Conservation (phyloP, 1,140 invertebrate genomes). For the Diprion similis region DNA sequence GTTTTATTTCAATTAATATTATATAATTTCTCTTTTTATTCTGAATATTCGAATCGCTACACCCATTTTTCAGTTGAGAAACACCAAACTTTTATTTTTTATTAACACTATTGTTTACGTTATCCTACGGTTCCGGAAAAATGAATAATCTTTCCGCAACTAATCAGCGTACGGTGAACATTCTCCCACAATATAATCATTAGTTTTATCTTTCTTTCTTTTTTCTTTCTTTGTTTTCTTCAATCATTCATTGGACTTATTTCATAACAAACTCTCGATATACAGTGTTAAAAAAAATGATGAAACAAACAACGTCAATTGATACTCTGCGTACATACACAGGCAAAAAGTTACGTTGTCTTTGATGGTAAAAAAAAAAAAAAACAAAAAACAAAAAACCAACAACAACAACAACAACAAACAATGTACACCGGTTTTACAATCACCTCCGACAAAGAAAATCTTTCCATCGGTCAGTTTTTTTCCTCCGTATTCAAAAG, state of each 20-base stretch:
- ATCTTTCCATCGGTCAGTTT: too few species aligned
- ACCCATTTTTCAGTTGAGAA: conserved; percentile 38
- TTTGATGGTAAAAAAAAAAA: too few species aligned
- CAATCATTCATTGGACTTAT: conserved; percentile 53
- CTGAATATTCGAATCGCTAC: not conserved
- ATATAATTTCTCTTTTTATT: not conserved
- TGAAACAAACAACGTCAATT: too few species aligned
- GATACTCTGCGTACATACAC: too few species aligned
- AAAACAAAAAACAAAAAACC: too few species aligned
- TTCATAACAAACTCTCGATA: conserved; percentile 48
- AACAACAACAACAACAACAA: too few species aligned
- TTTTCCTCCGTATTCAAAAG: too few species aligned
- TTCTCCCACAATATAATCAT: conserved; percentile 43
- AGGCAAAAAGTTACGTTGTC: too few species aligned
- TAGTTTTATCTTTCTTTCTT: not conserved
- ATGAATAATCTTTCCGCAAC: not conserved
- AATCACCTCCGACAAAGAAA: too few species aligned
- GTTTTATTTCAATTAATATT: not conserved
- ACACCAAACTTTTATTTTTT: conserved; percentile 37
- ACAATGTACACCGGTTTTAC: too few species aligned
- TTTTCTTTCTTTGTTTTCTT: conserved; percentile 44
- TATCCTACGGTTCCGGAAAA: conserved; percentile 32
- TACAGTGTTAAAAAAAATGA: not conserved
- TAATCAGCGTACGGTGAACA: conserved; percentile 51
- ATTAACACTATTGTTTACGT: conserved; percentile 37